Conservation (phyloP, 2,888 invertebrate genomes). For the Andrena haemorrhoa region DNA sequence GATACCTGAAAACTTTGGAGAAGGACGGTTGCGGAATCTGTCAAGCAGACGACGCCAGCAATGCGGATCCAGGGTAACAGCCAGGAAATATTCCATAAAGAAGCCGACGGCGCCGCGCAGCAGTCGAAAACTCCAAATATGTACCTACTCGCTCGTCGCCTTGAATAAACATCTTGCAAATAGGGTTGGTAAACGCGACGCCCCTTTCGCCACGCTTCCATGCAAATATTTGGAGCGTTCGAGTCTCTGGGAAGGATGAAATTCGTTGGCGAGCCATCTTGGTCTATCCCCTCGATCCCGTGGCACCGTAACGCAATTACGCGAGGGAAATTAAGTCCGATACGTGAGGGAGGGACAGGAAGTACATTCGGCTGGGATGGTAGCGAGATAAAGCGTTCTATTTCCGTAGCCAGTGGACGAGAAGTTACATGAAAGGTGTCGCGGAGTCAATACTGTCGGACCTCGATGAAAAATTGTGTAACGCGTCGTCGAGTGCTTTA, state of each 20-base stretch:
- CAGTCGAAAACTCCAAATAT: background rate
- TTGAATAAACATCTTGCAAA: conserved; percentile 7
- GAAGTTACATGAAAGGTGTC: background rate
- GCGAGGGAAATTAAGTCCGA: conserved; percentile 9
- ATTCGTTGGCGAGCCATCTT: background rate
- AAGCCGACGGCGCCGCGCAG: background rate
- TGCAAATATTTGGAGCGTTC: background rate
- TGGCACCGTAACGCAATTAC: conserved; percentile 1
- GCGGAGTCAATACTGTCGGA: background rate
- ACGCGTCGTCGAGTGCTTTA: background rate
- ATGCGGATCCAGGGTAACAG: background rate
- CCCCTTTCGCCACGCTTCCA: background rate
- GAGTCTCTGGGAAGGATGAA: background rate
- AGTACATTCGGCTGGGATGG: background rate
- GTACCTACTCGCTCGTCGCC: background rate
- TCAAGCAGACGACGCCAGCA: background rate
- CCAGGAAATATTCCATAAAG: no score
- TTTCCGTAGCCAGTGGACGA: background rate
- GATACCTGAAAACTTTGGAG: no score
- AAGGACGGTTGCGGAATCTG: background rate
- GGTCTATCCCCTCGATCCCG: background rate
- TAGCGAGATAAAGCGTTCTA: background rate
- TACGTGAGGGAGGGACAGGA: background rate
- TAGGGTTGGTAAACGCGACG: background rate
- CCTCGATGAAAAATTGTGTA: background rate